phyloP scores from a whole-genome alignment of 2,797 vertebrate genomes.

The Gobio occitaniae region DNA sequence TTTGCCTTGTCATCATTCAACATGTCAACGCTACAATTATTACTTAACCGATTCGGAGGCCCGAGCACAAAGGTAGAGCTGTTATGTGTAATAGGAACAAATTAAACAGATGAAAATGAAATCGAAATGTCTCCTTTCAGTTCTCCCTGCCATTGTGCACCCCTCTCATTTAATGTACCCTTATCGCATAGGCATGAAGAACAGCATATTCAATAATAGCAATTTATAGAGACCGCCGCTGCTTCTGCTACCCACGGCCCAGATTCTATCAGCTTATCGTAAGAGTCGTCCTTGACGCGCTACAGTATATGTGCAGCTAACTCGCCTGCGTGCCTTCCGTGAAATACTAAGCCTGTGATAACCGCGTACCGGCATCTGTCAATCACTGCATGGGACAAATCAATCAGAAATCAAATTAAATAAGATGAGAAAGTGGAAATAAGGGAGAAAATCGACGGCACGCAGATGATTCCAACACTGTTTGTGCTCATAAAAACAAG shows the following conservation, averaged over 20 bases:
- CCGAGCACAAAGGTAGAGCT: slow-evolving; percentile 53
- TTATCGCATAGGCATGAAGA: slow-evolving; percentile 56
- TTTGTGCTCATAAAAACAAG: slow-evolving; percentile 49
- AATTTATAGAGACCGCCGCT: slow-evolving; percentile 52
- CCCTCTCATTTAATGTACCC: slow-evolving; percentile 50
- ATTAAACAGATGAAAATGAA: slow-evolving; percentile 57
- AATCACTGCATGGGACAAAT: slow-evolving; percentile 47
- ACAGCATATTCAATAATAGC: slow-evolving; percentile 58
- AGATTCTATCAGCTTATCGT: slow-evolving; percentile 59
- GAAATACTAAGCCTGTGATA: slow-evolving; percentile 19
- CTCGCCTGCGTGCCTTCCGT: slow-evolving; percentile 35
- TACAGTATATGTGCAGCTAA: slow-evolving; percentile 40
- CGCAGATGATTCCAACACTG: slow-evolving; percentile 23
- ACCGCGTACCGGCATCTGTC: slow-evolving; percentile 33
- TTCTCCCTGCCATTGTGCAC: slow-evolving; percentile 37
- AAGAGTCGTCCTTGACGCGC: slow-evolving; percentile 55
- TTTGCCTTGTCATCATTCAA: slow-evolving; percentile 44
- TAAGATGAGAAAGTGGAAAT: slow-evolving; percentile 29
- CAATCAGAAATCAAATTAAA: slow-evolving; percentile 50
- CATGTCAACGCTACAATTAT: slow-evolving; percentile 52
- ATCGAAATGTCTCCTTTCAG: slow-evolving; percentile 49
- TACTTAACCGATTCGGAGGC: slow-evolving; percentile 48
- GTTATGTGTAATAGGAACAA: slow-evolving; percentile 52
- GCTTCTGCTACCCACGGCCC: slow-evolving; percentile 50
- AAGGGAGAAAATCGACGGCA: slow-evolving; percentile 8